A percentile compares a stretch with the other conserved stretches of the same genome.
Conservation (phyloP, 2,797 vertebrate species). For the Enteromius paludinosus region DNA sequence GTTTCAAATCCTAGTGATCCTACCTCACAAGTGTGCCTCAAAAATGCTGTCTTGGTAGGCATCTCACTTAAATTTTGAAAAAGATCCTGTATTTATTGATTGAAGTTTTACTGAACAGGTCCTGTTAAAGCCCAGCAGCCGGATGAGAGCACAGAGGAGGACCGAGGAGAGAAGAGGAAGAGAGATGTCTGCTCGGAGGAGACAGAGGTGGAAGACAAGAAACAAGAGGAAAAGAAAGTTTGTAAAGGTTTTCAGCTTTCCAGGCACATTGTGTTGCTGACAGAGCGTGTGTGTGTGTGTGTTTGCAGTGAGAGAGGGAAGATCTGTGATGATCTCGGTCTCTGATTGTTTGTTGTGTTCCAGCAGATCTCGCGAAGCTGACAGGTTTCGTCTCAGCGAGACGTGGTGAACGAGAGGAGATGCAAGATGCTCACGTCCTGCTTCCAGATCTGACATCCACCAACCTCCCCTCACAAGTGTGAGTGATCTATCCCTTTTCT, state of each 20-base stretch:
- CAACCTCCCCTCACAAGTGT: constrained; percentile 82
- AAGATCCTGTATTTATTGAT: background rate
- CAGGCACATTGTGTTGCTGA: constrained; percentile 73
- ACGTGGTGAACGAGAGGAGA: constrained; percentile 93
- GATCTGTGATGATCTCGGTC: background rate
- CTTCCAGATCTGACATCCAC: constrained; percentile 81
- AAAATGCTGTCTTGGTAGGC: background rate
- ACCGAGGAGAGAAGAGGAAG: constrained; percentile 82
- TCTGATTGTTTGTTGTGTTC: background rate
- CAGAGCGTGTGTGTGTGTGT: constrained; percentile 60
- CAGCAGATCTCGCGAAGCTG: constrained; percentile 76
- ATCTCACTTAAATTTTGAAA: background rate
- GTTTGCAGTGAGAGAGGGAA: background rate
- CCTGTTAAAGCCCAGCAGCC: background rate
- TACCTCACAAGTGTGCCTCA: background rate
- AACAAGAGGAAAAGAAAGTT: constrained; percentile 93
- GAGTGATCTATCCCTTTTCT: constrained; percentile 63
- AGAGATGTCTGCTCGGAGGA: constrained; percentile 55
- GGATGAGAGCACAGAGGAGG: constrained; percentile 53
- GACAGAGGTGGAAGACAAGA: constrained; percentile 77
- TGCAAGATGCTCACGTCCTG: constrained; percentile 95
- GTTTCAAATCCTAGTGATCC: background rate
- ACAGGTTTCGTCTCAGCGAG: constrained; percentile 88
- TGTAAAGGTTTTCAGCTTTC: constrained; percentile 98
- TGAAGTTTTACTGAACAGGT: background rate